Percentiles rank a stretch among this genome's conserved stretches.
Evolutionary conservation across 2,113 vertebrate species (phyloP).

Genomic region (Ptyas mucosa): DNA sequence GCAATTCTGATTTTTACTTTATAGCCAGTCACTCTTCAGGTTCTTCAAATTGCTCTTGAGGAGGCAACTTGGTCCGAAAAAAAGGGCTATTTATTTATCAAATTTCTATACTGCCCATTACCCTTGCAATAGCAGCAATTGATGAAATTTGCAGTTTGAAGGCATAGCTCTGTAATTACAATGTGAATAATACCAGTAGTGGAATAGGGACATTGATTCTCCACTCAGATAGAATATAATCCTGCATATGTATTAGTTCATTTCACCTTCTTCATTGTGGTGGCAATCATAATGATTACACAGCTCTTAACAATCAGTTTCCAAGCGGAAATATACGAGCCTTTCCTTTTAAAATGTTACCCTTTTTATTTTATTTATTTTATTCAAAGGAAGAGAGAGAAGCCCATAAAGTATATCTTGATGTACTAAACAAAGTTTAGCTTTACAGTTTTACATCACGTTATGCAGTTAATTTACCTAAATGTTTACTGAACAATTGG

Average conservation of each 20-base stretch:
- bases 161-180: neutral
- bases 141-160: neutral
- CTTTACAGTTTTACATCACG: neutral
- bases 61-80: neutral
- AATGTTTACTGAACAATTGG: neutral
- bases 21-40: neutral
- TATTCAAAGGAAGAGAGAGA: neutral
- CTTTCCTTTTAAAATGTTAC: neutral
- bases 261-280: neutral
- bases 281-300: neutral
- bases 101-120: neutral
- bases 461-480: neutral
- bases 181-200: neutral
- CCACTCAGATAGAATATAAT: neutral
- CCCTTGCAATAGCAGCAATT: neutral
- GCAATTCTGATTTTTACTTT: neutral
- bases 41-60: neutral
- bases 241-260: neutral
- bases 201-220: neutral
- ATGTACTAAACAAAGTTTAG: neutral
- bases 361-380: neutral
- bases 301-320: neutral
- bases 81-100: neutral
- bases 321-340: neutral
- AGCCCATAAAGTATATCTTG: neutral